These are phyloP conservation scores for Spizella passerina DNA, from an alignment of 2,797 vertebrate genomes.

Conservation along the genomic window DNA sequence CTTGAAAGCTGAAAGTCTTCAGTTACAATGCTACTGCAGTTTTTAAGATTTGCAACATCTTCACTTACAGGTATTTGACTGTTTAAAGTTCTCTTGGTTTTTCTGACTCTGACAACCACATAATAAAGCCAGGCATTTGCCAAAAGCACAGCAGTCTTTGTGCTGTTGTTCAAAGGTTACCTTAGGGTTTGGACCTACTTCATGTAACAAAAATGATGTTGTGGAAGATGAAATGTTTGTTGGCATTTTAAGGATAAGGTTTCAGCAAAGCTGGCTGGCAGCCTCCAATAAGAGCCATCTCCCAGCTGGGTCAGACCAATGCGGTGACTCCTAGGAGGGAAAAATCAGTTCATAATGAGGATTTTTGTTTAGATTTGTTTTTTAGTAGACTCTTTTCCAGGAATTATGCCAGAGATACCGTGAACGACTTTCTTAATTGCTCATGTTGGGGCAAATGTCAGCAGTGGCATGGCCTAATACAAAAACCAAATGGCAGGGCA, in stretches of 20 bases:
- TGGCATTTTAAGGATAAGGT: background rate
- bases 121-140: background rate
- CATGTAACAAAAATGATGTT: background rate
- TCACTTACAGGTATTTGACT: background rate
- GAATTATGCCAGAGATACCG: background rate
- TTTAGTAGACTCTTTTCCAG: background rate
- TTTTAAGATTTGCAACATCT: background rate
- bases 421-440: slow-evolving; percentile 27
- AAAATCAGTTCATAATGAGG: background rate
- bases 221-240: background rate
- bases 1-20: background rate
- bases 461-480: background rate
- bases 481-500: background rate
- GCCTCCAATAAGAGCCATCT: background rate
- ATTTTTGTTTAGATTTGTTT: background rate
- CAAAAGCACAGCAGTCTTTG: background rate
- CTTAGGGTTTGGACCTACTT: background rate
- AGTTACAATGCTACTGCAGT: background rate
- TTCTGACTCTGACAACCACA: background rate
- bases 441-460: background rate
- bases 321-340: background rate
- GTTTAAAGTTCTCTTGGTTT: background rate
- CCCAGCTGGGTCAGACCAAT: background rate
- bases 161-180: background rate
- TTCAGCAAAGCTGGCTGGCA: background rate